Evolutionary conservation across 1,140 invertebrate species (phyloP).

Genomic region (Hydropsyche tenuis): DNA sequence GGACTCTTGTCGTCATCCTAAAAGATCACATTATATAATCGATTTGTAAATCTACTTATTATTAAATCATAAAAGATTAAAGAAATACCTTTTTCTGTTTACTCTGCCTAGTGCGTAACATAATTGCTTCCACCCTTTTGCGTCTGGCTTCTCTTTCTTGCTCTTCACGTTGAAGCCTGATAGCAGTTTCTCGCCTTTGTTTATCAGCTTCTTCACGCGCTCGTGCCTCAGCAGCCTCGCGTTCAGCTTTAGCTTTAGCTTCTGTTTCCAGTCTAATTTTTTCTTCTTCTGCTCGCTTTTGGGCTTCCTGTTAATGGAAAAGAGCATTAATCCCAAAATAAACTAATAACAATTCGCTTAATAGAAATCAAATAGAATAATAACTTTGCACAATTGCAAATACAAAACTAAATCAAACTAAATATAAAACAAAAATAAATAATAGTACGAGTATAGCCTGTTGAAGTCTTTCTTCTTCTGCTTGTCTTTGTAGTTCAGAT

Average conservation of each 20-base stretch:
- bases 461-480: conserved; percentile 76
- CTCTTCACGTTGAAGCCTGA: conserved; percentile 78
- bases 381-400: too few species aligned
- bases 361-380: too few species aligned
- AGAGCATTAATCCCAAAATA: too few species aligned
- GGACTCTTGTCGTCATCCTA: conserved; percentile 50
- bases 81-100: conserved; percentile 41
- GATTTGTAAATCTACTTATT: neutral
- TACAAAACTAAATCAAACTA: too few species aligned
- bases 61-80: neutral
- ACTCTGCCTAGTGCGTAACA: conserved; percentile 76
- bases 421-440: too few species aligned
- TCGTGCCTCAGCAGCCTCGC: conserved; percentile 78
- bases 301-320: conserved; percentile 65
- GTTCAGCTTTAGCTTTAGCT: conserved; percentile 71
- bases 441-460: conserved; percentile 73
- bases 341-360: too few species aligned
- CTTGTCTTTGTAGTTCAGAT: conserved; percentile 72
- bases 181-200: conserved; percentile 75
- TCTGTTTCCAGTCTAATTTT: conserved; percentile 67
- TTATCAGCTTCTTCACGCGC: conserved; percentile 81
- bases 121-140: conserved; percentile 83
- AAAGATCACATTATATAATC: neutral
- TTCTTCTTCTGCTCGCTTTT: conserved; percentile 71
- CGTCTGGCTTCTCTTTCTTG: conserved; percentile 78